phyloP scores from a whole-genome alignment of 2,888 invertebrate genomes.

The Linnaemya tessellans region DNA sequence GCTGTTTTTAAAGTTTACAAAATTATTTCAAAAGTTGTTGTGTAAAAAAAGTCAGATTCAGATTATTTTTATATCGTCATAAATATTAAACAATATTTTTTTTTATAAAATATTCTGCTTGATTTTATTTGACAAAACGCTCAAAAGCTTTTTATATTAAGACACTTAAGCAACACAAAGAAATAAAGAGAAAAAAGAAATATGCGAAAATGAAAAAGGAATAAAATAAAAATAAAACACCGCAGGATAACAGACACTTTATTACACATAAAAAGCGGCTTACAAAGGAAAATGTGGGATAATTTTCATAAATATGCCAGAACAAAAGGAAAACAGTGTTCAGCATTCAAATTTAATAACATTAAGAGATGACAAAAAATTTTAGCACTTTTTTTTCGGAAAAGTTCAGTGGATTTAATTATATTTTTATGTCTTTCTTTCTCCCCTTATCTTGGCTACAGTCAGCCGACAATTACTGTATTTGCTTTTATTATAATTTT shows the following conservation, averaged over 20 bases:
- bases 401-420: conserved; percentile 45
- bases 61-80: too few relatives aligned
- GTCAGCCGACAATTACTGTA: conserved; percentile 13
- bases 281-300: conserved; percentile 5
- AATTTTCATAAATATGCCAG: conserved; percentile 11
- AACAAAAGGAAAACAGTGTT: background rate
- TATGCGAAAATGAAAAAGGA: too few relatives aligned
- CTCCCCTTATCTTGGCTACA: background rate
- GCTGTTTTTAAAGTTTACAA: too few relatives aligned
- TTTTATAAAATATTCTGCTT: too few relatives aligned
- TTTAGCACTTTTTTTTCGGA: background rate
- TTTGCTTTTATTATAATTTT: background rate
- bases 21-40: too few relatives aligned
- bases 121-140: too few relatives aligned
- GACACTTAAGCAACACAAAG: background rate
- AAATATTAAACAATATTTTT: too few relatives aligned
- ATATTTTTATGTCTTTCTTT: conserved; percentile 33
- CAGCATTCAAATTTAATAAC: conserved; percentile 24
- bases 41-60: too few relatives aligned
- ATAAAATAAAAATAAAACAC: background rate
- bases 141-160: too few relatives aligned
- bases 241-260: background rate
- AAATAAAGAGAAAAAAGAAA: background rate
- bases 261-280: background rate
- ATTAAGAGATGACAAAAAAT: conserved; percentile 4